phyloP scores from a whole-genome alignment of 53 echinoderm and acorn worm genomes.

The Zoroaster sp. region DNA sequence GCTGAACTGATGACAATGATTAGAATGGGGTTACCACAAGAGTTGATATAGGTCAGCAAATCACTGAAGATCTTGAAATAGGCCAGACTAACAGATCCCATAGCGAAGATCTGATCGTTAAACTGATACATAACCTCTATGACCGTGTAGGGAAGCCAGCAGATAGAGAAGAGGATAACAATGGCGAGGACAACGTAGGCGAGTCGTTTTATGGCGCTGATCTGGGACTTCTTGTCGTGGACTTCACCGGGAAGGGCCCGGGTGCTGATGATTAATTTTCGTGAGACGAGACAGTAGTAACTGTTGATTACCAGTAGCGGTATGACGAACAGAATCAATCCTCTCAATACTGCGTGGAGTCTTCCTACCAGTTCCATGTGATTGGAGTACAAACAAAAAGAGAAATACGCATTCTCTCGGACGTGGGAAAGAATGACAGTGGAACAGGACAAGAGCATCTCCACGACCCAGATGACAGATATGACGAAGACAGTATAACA shows the following conservation, averaged over 20 bases:
- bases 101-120: not conserved
- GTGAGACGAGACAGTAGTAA: conserved; percentile 67
- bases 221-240: conserved; percentile 72
- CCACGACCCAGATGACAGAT: conserved; percentile 59
- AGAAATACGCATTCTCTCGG: not conserved
- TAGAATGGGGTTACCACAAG: conserved; percentile 71
- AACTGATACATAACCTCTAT: conserved; percentile 45
- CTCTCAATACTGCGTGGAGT: conserved; percentile 6
- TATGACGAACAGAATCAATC: conserved; percentile 59
- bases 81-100: conserved; percentile 5
- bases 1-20: conserved; percentile 74
- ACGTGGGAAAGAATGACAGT: conserved; percentile 45
- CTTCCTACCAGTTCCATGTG: not conserved
- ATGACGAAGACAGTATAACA: conserved; percentile 41
- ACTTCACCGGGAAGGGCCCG: conserved; percentile 73
- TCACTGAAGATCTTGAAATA: conserved; percentile 35
- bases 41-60: conserved; percentile 66
- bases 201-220: conserved; percentile 71
- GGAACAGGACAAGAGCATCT: conserved; percentile 44
- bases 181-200: conserved; percentile 75
- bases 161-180: conserved; percentile 66
- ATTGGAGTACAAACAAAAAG: conserved; percentile 2
- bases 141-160: conserved; percentile 64
- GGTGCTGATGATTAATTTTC: conserved; percentile 67
- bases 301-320: conserved; percentile 67